These are phyloP conservation scores for Drosophila bifasciata DNA, from an alignment of 1,140 invertebrate species.

Conservation along the genomic window DNA sequence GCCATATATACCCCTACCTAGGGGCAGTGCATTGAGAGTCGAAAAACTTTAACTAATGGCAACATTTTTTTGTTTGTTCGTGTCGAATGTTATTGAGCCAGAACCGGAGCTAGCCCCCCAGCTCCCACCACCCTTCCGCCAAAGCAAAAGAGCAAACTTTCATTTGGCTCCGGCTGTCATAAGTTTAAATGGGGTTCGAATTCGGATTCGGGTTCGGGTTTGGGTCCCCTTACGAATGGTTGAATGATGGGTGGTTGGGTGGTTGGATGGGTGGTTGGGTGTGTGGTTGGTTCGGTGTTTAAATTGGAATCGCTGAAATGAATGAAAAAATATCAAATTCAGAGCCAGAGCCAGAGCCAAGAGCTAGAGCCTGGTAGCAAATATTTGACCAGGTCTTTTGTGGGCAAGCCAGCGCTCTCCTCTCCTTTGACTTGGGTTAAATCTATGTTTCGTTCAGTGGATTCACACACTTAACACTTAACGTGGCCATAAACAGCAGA, in stretches of 20 bases:
- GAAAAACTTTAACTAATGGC: slow-evolving; percentile 59
- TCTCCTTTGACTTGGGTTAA: not conserved
- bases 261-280: too few species aligned
- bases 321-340: slow-evolving; percentile 51
- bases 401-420: not conserved
- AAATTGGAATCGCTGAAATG: slow-evolving; percentile 6
- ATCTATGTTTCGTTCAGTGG: slow-evolving; percentile 8
- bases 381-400: slow-evolving; percentile 38
- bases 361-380: slow-evolving; percentile 5
- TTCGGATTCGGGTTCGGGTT: not conserved
- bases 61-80: slow-evolving; percentile 58
- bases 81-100: slow-evolving; percentile 55
- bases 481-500: slow-evolving; percentile 33
- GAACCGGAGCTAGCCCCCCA: not conserved
- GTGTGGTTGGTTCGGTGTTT: too few species aligned
- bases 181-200: slow-evolving; percentile 58
- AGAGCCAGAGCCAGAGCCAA: not conserved
- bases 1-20: too few species aligned
- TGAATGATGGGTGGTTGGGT: too few species aligned
- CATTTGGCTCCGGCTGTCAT: slow-evolving; percentile 68
- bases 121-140: too few species aligned
- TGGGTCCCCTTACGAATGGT: too few species aligned
- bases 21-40: too few species aligned
- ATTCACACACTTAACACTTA: slow-evolving; percentile 54
- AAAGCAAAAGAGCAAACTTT: slow-evolving; percentile 60